Evolutionary conservation across 2,888 invertebrate species (phyloP), one percentile per base, ranked within the genome.

Genomic region (Mactromeris polynyma): DNA sequence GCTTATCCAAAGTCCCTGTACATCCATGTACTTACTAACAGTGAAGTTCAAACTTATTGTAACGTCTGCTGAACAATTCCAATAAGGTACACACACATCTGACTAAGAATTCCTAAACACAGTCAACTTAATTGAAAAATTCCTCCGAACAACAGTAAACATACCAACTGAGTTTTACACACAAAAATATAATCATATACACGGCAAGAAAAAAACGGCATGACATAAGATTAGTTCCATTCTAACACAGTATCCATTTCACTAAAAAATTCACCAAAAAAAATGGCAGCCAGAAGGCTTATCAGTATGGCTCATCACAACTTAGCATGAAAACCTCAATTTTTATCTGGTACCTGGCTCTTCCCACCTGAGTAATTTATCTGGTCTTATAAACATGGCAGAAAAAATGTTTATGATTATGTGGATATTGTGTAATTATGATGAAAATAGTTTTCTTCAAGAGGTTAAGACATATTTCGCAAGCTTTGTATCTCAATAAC

Each of bases 291-390:
- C 82, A 69, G 73, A 26, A 82, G 64, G 82, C 82, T 82, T 82
- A 82, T 82, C 82, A 82, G 82, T n/a, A 64, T n/a, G 51, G 3
- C 38, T 64, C 40, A 82, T 82, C 82, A 82, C 42, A 36, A 69
- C 21, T 19, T 58, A 38, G 42, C 82, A 82, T 82, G 64, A 82
- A 82, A 64, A 7, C 64, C 7, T 73, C 14, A 17, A 36, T 73
- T 73, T 73, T 69, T 40, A 38, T 64, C 82, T 40, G 40, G 36
- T 81, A 81, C 82, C 40, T 69, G 82, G 64, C 14, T 64, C 40
- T 40, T 82, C 82, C 69, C 26, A 82, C 82, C 82, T 82, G 69
- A 40, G 40, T 69, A 26, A 82, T 64, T 69, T 82, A 82, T 82
- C 82, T 82, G 21, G 36, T 69, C 82, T 82, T 82, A 82, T 82